Percentiles rank a stretch among this genome's conserved stretches.
These are phyloP conservation scores for Spatula versicolor DNA, from an alignment of 2,797 vertebrate species.

Conservation along the genomic window DNA sequence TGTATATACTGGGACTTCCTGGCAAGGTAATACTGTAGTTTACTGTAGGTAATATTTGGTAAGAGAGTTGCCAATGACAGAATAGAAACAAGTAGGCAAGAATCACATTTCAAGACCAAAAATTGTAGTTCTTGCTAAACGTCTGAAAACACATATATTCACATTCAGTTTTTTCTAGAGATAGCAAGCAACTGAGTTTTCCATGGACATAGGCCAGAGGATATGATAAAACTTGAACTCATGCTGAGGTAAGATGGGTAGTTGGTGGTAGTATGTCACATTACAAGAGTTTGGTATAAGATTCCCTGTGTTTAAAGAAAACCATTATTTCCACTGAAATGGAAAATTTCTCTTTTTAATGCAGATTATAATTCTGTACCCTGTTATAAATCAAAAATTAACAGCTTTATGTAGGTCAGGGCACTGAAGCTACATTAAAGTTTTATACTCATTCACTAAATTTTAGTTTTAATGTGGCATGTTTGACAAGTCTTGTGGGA, in stretches of 20 bases:
- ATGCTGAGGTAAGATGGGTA: not conserved
- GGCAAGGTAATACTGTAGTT: not conserved
- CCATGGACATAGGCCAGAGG: not conserved
- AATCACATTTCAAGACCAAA: not conserved
- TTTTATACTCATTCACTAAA: conserved; percentile 54
- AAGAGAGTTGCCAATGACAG: not conserved
- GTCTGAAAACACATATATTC: not conserved
- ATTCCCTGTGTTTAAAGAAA: not conserved
- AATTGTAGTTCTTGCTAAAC: not conserved
- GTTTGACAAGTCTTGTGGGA: conserved; percentile 58
- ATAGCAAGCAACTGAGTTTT: not conserved
- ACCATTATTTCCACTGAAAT: not conserved
- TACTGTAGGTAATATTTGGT: too few species aligned
- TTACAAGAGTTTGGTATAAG: not conserved
- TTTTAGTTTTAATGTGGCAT: conserved; percentile 58
- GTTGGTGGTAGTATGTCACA: not conserved
- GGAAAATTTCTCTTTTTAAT: not conserved
- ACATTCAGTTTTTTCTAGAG: not conserved
- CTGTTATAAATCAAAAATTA: conserved; percentile 66
- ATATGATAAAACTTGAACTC: not conserved
- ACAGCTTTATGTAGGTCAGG: conserved; percentile 68
- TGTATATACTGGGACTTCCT: not conserved
- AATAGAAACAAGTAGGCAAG: not conserved
- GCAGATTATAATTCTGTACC: conserved; percentile 29
- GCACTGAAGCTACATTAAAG: conserved; percentile 54